phyloP scores from a whole-genome alignment of 53 echinoderm and acorn worm genomes.

The Temnopleurus reevesii region DNA sequence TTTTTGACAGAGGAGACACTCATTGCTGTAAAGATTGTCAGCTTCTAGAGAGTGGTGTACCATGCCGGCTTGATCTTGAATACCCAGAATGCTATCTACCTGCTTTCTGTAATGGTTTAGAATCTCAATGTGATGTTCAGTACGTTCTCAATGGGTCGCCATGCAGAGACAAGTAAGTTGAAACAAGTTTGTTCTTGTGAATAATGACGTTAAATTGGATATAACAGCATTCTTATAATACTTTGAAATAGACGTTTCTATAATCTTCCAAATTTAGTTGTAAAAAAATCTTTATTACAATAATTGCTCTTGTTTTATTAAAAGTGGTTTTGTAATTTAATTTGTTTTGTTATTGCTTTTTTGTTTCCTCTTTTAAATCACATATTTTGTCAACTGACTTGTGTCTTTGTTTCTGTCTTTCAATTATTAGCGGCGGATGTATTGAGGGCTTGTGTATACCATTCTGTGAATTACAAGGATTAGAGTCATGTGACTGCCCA shows the following conservation, averaged over 20 bases:
- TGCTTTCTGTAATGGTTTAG: neutral
- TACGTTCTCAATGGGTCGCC: neutral
- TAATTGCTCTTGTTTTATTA: too few relatives aligned
- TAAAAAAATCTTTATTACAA: too few relatives aligned
- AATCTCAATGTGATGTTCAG: neutral
- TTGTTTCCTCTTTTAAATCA: neutral
- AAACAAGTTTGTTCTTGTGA: neutral
- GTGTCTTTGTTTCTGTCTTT: too few relatives aligned
- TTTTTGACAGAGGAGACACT: neutral
- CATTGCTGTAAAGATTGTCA: conserved; percentile 40
- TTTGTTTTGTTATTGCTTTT: neutral
- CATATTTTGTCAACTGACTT: too few relatives aligned
- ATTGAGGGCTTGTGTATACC: conserved; percentile 11
- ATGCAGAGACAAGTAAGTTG: conserved; percentile 39
- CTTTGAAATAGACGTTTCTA: too few relatives aligned
- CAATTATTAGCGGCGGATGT: conserved; percentile 13
- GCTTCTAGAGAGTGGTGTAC: neutral
- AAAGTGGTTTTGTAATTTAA: too few relatives aligned
- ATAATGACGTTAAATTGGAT: too few relatives aligned
- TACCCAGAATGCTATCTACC: neutral
- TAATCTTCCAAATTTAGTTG: too few relatives aligned
- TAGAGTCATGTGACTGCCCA: conserved; percentile 32
- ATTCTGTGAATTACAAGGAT: conserved; percentile 41
- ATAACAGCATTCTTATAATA: too few relatives aligned
- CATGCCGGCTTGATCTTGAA: conserved; percentile 6